phyloP scores from a whole-genome alignment of 2,797 vertebrate species.

The Crenichthys baileyi region DNA sequence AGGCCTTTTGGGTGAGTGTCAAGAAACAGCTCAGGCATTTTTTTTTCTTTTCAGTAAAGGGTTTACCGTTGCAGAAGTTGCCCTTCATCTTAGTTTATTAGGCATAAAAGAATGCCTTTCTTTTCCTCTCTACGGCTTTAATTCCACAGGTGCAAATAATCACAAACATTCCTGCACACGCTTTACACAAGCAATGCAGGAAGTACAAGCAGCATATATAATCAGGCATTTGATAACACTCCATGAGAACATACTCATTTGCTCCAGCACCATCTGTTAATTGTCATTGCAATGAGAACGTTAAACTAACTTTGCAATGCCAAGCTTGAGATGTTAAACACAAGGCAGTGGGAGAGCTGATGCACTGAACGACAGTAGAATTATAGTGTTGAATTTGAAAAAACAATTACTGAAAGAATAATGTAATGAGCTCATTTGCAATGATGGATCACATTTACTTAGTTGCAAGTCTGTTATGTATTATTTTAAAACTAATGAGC shows the following conservation, averaged over 20 bases:
- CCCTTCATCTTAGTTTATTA: constrained; percentile 20
- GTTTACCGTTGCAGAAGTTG: constrained; percentile 10
- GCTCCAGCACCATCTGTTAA: background rate
- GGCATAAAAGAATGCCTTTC: constrained; percentile 3
- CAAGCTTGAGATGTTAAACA: constrained; percentile 1
- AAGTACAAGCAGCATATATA: background rate
- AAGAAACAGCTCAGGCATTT: background rate
- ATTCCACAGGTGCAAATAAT: constrained; percentile 36
- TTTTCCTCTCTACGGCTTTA: constrained; percentile 9
- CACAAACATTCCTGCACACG: constrained; percentile 2
- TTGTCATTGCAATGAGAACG: background rate
- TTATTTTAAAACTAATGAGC: constrained; percentile 23
- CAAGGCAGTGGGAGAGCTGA: background rate
- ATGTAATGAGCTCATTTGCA: constrained; percentile 29
- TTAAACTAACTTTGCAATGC: background rate
- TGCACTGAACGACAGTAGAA: background rate
- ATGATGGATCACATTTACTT: constrained; percentile 26
- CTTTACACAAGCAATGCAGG: background rate
- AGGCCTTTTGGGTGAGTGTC: constrained; percentile 3
- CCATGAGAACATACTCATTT: background rate
- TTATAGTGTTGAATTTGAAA: constrained; percentile 24
- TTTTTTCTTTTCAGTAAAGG: constrained; percentile 8
- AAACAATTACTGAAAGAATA: background rate
- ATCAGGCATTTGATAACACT: background rate
- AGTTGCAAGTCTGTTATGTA: constrained; percentile 14